Evolutionary conservation across 1,140 invertebrate genomes (phyloP).

Genomic region (Drosophila santomea): DNA sequence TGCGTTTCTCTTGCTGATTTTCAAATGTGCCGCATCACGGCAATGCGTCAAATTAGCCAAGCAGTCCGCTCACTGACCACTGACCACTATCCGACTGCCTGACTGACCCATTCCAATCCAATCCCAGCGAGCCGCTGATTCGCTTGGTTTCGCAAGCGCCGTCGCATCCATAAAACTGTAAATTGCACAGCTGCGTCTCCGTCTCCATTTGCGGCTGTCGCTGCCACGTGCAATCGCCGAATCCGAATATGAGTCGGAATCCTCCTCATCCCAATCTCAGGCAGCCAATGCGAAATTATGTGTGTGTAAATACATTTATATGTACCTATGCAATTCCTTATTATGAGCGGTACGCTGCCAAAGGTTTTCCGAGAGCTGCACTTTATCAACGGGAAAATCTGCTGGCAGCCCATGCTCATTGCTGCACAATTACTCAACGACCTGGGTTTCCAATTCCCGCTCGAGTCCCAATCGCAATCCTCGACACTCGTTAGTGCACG

Average conservation of each 20-base stretch:
- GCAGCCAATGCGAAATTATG: constrained; percentile 50
- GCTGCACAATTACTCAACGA: constrained; percentile 81
- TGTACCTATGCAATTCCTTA: constrained; percentile 70
- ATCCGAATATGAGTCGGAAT: constrained; percentile 4
- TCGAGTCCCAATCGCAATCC: constrained; percentile 47
- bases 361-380: constrained; percentile 68
- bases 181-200: constrained; percentile 77
- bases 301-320: constrained; percentile 40
- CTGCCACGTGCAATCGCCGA: constrained; percentile 71
- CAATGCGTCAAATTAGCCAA: constrained; percentile 58
- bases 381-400: constrained; percentile 79
- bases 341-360: constrained; percentile 61
- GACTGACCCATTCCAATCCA: constrained; percentile 48
- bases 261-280: constrained; percentile 36
- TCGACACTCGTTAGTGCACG: constrained; percentile 58
- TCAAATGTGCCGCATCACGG: constrained; percentile 49
- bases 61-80: constrained; percentile 17
- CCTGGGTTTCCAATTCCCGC: constrained; percentile 63
- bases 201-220: constrained; percentile 43
- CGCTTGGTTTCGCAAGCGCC: constrained; percentile 54
- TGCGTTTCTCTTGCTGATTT: constrained; percentile 20
- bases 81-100: constrained; percentile 37
- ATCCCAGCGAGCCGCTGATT: constrained; percentile 44
- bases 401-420: constrained; percentile 70
- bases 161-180: constrained; percentile 73